Base-by-base conservation (phyloP, 2,113 vertebrate genomes). In the Tragelaphus strepsiceros region DNA sequence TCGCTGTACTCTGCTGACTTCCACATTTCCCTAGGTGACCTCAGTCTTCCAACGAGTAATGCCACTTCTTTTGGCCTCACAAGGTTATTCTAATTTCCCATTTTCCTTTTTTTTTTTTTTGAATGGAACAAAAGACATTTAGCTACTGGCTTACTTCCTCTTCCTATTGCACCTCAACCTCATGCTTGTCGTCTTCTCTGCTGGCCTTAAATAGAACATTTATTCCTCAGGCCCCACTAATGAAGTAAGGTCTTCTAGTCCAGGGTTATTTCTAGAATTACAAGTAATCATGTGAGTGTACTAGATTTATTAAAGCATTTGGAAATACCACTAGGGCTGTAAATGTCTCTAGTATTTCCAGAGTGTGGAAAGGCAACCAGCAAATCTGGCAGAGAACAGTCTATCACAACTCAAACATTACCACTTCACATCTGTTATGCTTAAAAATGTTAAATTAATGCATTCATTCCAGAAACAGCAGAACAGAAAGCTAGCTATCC, bases 401-500 rank as follows among this genome's bases (percentile, higher is more conserved):
- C 51, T 58, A 85, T 90, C 88, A 88, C 46, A 94, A 35, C 64
- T 28, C 71, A 93, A 97, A 93, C 62, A 78, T 56, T 53, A 85
- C 64, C 13, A 71, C 46, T 95, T 95, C 49, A 89, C 78, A 95
- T 97, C 43, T 32, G 64, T 92, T 96, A 97, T 86, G 30, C 14
- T 97, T 95, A 93, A 91, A 81, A 81, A 1, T 30, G 88, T 88
- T 95, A 67, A 93, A 86, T 32, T 88, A 92, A 82, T 92, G 56
- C 28, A 89, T 98, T 96, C 61, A 88, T 93, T 74, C 39, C 51
- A 84, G 59, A 95, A 97, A 96, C 21, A 90, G 24, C 24, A 91
- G 82, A 92, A 86, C 46, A 91, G 95, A 96, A 85, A 71, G 93
- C 95, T 94, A 71, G 93, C 95, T 94, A 92, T 28, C 53, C 51